Conservation (phyloP, 2,113 vertebrate genomes). For the Lutjanus erythropterus region DNA sequence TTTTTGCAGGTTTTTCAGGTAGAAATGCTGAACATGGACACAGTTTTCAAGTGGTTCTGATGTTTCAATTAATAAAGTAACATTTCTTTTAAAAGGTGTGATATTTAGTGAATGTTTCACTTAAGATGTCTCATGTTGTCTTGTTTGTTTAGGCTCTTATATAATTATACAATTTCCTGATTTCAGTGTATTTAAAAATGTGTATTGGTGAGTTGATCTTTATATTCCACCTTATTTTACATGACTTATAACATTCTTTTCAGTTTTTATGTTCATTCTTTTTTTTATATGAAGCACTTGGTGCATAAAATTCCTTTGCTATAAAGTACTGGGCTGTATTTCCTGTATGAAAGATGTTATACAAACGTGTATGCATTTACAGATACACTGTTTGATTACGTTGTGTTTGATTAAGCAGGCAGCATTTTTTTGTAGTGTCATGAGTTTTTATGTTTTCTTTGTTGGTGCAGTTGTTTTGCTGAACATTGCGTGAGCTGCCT, state of each 20-base stretch:
- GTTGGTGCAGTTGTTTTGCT: slow-evolving; percentile 1
- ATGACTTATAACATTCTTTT: too few relatives aligned
- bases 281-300: too few relatives aligned
- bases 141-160: not conserved
- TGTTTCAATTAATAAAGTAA: not conserved
- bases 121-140: not conserved
- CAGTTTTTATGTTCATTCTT: too few relatives aligned
- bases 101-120: not conserved
- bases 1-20: not conserved
- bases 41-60: not conserved
- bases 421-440: not conserved
- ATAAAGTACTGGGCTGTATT: too few relatives aligned
- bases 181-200: not conserved
- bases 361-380: too few relatives aligned
- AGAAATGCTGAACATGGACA: not conserved
- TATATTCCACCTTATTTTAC: too few relatives aligned
- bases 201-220: too few relatives aligned
- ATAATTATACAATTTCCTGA: not conserved
- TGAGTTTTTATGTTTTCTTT: not conserved
- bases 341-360: too few relatives aligned
- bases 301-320: too few relatives aligned
- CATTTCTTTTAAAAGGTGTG: not conserved
- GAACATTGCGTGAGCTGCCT: not conserved
- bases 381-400: not conserved
- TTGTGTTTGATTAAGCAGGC: not conserved